Evolutionary conservation across 2,888 invertebrate species (phyloP).

Genomic region (Spisula solida): DNA sequence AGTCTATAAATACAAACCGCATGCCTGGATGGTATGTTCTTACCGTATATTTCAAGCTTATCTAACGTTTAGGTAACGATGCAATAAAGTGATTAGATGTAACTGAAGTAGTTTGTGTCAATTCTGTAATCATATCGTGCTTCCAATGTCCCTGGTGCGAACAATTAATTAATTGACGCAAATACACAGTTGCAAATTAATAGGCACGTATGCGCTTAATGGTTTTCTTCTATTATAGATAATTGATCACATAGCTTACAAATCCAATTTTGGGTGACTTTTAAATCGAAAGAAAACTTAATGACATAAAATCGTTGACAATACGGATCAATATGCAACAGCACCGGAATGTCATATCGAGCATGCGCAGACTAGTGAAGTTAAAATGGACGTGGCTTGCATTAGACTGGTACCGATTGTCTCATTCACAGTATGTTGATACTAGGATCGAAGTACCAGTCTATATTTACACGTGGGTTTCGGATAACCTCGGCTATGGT

Average conservation of each 20-base stretch:
- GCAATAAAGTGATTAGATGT: not conserved
- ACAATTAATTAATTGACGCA: constrained; percentile 4
- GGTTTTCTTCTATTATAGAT: not conserved
- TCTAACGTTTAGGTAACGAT: not conserved
- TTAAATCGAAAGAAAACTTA: not conserved
- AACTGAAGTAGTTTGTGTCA: not conserved
- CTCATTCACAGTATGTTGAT: too few relatives aligned
- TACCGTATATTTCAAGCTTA: not conserved
- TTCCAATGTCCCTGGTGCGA: not conserved
- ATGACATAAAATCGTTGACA: not conserved
- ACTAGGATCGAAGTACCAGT: too few relatives aligned
- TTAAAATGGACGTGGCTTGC: too few relatives aligned
- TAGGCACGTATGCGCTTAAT: not conserved
- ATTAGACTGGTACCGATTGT: too few relatives aligned
- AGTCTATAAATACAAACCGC: too few relatives aligned
- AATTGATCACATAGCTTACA: not conserved
- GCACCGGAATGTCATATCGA: not conserved
- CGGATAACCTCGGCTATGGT: not conserved
- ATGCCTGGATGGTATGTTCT: not conserved
- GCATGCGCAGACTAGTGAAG: too few relatives aligned
- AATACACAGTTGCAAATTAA: constrained; percentile 9
- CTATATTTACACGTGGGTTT: too few relatives aligned
- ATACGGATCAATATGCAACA: not conserved
- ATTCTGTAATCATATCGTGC: not conserved
- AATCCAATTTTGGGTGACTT: not conserved